phyloP scores from a whole-genome alignment of 1,140 invertebrate species.

The Drosophila quadrilineata region DNA sequence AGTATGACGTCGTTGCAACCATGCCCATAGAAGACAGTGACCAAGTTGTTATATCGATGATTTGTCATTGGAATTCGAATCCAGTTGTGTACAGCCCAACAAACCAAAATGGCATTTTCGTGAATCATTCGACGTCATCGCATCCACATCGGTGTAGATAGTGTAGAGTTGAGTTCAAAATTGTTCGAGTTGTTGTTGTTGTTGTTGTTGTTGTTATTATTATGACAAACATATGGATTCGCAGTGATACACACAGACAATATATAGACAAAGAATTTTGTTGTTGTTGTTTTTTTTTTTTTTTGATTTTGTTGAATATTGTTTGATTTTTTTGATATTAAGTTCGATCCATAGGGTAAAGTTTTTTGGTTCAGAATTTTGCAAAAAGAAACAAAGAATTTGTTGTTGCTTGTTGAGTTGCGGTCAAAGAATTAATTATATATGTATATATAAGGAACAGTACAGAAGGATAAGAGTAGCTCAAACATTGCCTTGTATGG shows the following conservation, averaged over 20 bases:
- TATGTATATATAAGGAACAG: conserved; percentile 19
- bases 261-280: conserved; percentile 33
- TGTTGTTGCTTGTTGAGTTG: conserved; percentile 68
- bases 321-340: conserved; percentile 10
- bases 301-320: conserved; percentile 28
- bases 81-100: conserved; percentile 67
- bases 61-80: conserved; percentile 43
- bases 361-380: conserved; percentile 44
- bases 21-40: conserved; percentile 80
- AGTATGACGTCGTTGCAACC: conserved; percentile 45
- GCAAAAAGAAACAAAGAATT: conserved; percentile 72
- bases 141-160: conserved; percentile 62
- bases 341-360: conserved; percentile 21
- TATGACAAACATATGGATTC: conserved; percentile 65
- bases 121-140: conserved; percentile 77
- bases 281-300: too few relatives aligned
- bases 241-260: conserved; percentile 40
- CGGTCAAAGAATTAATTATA: conserved; percentile 23
- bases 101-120: conserved; percentile 36
- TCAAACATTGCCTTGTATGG: conserved; percentile 49
- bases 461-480: conserved; percentile 42
- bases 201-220: conserved; percentile 51
- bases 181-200: conserved; percentile 34
- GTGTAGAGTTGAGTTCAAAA: conserved; percentile 43
- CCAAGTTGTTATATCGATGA: conserved; percentile 78